Evolutionary conservation across 2,888 invertebrate genomes (phyloP).

Genomic region (Conistra vaccinii): DNA sequence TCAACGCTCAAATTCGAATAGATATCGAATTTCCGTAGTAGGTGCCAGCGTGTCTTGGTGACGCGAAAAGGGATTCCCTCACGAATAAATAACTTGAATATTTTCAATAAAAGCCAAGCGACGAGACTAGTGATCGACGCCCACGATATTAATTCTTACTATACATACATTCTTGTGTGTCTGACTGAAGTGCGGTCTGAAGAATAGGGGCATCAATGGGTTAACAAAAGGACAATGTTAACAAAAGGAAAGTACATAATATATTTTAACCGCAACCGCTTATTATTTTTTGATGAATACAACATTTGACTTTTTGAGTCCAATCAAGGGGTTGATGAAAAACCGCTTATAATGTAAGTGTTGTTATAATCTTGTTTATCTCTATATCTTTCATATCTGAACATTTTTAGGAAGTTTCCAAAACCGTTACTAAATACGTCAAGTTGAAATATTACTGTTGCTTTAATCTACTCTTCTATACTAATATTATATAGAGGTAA

Average conservation of each 20-base stretch:
- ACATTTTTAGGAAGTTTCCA: not conserved
- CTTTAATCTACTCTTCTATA: no score
- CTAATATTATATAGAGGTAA: no score
- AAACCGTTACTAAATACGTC: not conserved
- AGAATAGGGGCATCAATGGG: conserved; percentile 13
- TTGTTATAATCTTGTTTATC: not conserved
- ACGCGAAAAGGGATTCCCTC: conserved; percentile 64
- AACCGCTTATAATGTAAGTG: not conserved
- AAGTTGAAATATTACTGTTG: not conserved
- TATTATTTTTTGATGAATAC: not conserved
- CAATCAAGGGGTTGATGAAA: no score
- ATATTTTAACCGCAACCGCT: no score
- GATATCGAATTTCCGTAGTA: conserved; percentile 36
- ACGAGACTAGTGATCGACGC: conserved; percentile 59
- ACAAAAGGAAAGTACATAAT: no score
- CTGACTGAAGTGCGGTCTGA: conserved; percentile 30
- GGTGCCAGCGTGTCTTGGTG: conserved; percentile 39
- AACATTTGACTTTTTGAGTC: no score
- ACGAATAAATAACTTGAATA: conserved; percentile 69
- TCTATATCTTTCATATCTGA: not conserved
- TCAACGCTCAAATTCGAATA: not conserved
- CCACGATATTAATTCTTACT: conserved; percentile 54
- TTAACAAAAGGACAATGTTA: conserved; percentile 16
- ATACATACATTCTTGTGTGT: conserved; percentile 47
- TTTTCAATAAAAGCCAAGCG: conserved; percentile 68